phyloP scores from a whole-genome alignment of 1,140 invertebrate species.

The Bombus superbus region DNA sequence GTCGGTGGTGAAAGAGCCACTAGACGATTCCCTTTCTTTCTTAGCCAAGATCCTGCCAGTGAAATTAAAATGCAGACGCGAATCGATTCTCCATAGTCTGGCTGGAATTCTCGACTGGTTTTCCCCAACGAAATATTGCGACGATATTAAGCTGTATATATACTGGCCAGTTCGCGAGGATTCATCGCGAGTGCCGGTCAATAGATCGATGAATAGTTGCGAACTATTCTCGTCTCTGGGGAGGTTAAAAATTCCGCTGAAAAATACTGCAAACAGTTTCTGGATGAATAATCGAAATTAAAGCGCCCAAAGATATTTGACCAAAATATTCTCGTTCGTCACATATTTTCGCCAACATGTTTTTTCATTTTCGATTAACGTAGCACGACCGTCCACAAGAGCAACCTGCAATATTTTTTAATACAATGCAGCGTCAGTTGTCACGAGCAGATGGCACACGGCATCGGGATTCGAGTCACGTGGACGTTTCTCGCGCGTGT shows the following conservation, averaged over 20 bases:
- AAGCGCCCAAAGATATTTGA: background rate
- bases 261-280: background rate
- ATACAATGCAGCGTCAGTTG: slow-evolving; percentile 25
- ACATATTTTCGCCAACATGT: background rate
- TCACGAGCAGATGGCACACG: slow-evolving; percentile 19
- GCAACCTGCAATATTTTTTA: slow-evolving; percentile 30
- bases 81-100: slow-evolving; percentile 32
- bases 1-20: slow-evolving; percentile 14
- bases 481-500: slow-evolving; percentile 38
- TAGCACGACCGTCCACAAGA: background rate
- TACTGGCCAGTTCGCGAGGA: background rate
- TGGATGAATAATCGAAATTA: background rate
- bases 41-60: background rate
- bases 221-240: too few species aligned
- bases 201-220: slow-evolving; percentile 1
- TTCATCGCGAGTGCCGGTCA: background rate
- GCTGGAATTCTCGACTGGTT: background rate
- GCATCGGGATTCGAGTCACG: slow-evolving; percentile 36
- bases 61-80: slow-evolving; percentile 37
- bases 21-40: slow-evolving; percentile 23
- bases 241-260: background rate
- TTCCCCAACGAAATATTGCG: background rate
- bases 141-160: slow-evolving; percentile 31
- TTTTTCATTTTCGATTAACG: slow-evolving; percentile 11
- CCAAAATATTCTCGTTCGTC: background rate